phyloP scores from a whole-genome alignment of 2,113 vertebrate species.

The Sakesphorus luctuosus region DNA sequence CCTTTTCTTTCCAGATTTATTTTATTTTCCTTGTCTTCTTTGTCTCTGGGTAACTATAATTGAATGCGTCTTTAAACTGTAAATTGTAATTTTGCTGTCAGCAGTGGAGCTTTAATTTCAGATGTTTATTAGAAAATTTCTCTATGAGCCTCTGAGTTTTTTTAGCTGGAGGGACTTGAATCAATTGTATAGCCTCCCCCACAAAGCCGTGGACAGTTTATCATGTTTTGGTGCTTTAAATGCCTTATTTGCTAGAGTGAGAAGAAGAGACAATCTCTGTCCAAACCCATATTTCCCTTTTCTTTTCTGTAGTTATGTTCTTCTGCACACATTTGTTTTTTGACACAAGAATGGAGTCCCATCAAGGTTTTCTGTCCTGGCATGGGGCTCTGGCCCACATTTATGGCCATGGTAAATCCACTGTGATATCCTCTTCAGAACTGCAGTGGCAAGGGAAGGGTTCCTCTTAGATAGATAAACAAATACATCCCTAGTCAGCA shows the following conservation, averaged over 20 bases:
- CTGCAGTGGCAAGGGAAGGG: not conserved
- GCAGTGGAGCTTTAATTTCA: slow-evolving; percentile 63
- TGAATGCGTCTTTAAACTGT: slow-evolving; percentile 60
- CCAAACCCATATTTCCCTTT: not conserved
- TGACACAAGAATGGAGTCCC: not conserved
- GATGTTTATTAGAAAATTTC: slow-evolving; percentile 68
- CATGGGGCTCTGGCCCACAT: not conserved
- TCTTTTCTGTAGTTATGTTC: not conserved
- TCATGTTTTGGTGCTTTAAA: not conserved
- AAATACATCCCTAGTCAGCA: not conserved
- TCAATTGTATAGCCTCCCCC: not conserved
- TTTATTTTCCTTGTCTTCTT: slow-evolving; percentile 38
- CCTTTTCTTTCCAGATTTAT: slow-evolving; percentile 56
- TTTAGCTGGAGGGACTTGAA: slow-evolving; percentile 44
- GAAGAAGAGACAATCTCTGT: not conserved
- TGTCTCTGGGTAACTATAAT: slow-evolving; percentile 64
- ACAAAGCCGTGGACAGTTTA: not conserved
- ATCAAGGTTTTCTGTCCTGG: not conserved
- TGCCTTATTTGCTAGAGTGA: not conserved
- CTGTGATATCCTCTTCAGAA: not conserved
- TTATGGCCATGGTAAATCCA: not conserved
- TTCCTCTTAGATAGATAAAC: not conserved
- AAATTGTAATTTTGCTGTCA: slow-evolving; percentile 75
- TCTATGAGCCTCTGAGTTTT: slow-evolving; percentile 32
- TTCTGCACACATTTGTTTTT: not conserved